Conservation (phyloP, 2,888 invertebrate species). For the Falcaria lacertinaria region DNA sequence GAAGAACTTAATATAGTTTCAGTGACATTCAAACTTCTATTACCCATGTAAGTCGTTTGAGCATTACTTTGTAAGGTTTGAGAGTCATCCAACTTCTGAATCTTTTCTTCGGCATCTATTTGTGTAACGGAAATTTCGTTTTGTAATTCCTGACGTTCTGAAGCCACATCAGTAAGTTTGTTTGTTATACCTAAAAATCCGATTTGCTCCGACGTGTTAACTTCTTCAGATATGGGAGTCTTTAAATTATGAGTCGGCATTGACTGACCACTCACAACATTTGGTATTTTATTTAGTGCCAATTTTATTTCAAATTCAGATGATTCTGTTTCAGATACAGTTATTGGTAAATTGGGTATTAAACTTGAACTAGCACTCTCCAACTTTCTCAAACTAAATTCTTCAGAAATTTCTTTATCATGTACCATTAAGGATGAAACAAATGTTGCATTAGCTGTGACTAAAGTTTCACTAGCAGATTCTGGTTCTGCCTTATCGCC, state of each 20-base stretch:
- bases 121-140: constrained; percentile 62
- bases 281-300: constrained; percentile 40
- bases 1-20: constrained; percentile 72
- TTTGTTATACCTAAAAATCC: constrained; percentile 36
- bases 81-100: constrained; percentile 71
- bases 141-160: constrained; percentile 49
- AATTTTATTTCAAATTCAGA: constrained; percentile 83
- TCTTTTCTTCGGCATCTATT: constrained; percentile 71
- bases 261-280: constrained; percentile 33
- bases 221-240: constrained; percentile 59
- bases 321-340: constrained; percentile 80
- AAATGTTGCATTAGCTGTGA: constrained; percentile 82
- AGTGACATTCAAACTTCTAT: constrained; percentile 81
- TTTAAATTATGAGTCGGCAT: constrained; percentile 57
- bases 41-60: constrained; percentile 74
- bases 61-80: constrained; percentile 77
- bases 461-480: constrained; percentile 62
- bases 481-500: constrained; percentile 68
- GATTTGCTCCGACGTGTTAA: constrained; percentile 63
- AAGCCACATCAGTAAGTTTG: constrained; percentile 41
- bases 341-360: constrained; percentile 81
- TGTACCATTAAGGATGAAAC: constrained; percentile 80
- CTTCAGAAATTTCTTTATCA: constrained; percentile 81
- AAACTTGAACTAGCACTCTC: constrained; percentile 66
- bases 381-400: constrained; percentile 38